Evolutionary conservation across 2,113 vertebrate genomes (phyloP), one percentile per base, ranked within the genome.

Genomic region (Tetrao urogallus): DNA sequence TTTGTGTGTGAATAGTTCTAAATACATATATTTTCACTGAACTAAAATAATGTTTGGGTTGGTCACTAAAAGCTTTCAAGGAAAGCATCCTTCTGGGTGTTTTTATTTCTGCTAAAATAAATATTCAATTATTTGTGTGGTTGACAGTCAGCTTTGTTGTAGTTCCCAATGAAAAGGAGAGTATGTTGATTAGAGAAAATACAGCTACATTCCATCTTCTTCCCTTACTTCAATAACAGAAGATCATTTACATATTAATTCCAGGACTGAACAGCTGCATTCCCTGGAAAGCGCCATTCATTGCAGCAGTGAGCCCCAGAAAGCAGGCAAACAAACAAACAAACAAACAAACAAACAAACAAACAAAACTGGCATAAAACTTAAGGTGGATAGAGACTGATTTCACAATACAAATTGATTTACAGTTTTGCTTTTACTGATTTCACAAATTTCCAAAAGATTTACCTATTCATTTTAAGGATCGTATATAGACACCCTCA

Each of bases 91-190:
- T 90, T 92, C 85, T 82, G 63, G 32, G 90, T 93, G 36, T 94
- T 89, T 93, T 96, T 90, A 93, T 90, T 95, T 95, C 85, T 89
- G 54, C 64, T 94, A 91, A 92, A 92, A 92, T 34, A 94, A 96
- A 95, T 84, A 92, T 92, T 94, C 85, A 60, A 90, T 96, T 96
- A 95, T 95, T 94, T 90, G 80, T 63, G 48, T 72, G n/a, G 82
- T 21, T 92, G 77, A 96, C 85, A 95, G 89, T 96, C 89, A 92
- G 94, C 92, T 97, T 95, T 97, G 93, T 96, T 96, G 92, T 95
- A 57, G 67, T 90, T 94, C 66, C 80, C 88, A 77, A 96, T 87
- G 77, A 94, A 97, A 92, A 95, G 92, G 73, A 21, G 76, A 84
- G 30, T 72, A 75, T 87, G 92, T 12, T 95, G 96, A 94, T 93